Base-by-base conservation (phyloP, 2,113 vertebrate species). In the Regulus satrapa region DNA sequence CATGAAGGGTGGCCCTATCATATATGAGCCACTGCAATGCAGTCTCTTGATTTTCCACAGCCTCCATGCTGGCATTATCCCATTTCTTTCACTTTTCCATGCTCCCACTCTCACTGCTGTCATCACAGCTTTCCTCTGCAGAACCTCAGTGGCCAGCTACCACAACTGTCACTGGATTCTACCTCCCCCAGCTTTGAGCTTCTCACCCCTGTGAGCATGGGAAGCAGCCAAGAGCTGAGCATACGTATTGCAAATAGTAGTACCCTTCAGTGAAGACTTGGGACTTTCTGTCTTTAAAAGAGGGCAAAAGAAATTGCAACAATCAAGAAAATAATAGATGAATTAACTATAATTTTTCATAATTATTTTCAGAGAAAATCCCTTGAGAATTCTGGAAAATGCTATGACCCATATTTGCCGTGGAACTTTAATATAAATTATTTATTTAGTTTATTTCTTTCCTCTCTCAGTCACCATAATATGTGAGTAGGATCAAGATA, bases 231-330 rank as follows among this genome's bases (percentile, higher is more conserved):
- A 54, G 56, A 49, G 21, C 68, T 56, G 45, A 81, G 64, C 13
- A 16, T 5, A 8, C 0, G 1, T 16, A 31, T 8, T 1, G 1
- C 25, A 62, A 55, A 32, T 11, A 18, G 25, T 56, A 83, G 54
- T 24, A 74, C 9, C 20, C 7, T 52, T 45, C 51, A 20, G 9
- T 84, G 61, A 58, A 76, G 51, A 26, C 45, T 19, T 5, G 2
- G 26, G 38, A 49, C 4, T 74, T 59, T 13, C 46, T 36, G 46
- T 64, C 46, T 58, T 81, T 69, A 49, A 71, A 67, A 88, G 26
- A 74, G 28, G 25, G 41, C 11, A 45, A 64, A 25, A 85, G 13
- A 85, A 85, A 49, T 64, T 32, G 29, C 7, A 38, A 40, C 26
- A 40, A 64, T 79, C 24, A 59, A 76, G 59, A 58, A 77, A 86